Percentiles rank a stretch among this genome's conserved stretches.
These are phyloP conservation scores for Lates calcarifer DNA, from an alignment of 2,113 vertebrate genomes.

Conservation along the genomic window DNA sequence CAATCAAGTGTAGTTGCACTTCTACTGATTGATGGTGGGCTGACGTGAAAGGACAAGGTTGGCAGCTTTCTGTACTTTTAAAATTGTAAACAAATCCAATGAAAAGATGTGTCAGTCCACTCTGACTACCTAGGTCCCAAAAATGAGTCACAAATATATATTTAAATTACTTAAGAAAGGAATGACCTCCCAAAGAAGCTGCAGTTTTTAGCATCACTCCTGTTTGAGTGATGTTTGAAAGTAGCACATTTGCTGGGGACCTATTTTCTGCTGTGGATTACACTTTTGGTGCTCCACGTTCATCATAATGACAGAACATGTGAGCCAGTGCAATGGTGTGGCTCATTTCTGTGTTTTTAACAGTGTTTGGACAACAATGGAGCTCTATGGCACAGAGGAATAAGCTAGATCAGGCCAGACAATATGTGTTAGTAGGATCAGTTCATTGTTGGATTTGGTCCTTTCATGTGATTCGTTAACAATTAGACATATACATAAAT, in stretches of 20 bases:
- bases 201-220: not conserved
- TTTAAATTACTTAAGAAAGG: not conserved
- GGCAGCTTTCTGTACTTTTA: not conserved
- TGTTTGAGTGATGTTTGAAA: too few relatives aligned
- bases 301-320: conserved; percentile 1
- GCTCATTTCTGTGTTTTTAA: not conserved
- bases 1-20: not conserved
- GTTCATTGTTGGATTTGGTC: not conserved
- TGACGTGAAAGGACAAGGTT: not conserved
- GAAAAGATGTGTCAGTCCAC: too few relatives aligned
- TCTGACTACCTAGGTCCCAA: too few relatives aligned
- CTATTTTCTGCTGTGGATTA: not conserved
- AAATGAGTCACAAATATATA: too few relatives aligned
- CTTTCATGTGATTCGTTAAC: conserved; percentile 5
- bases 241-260: conserved; percentile 11
- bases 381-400: not conserved
- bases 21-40: not conserved
- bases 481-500: not conserved
- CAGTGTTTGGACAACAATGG: not conserved
- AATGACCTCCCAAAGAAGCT: not conserved
- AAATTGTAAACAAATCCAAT: not conserved
- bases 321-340: not conserved
- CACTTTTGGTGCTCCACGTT: not conserved
- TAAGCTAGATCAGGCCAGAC: not conserved
- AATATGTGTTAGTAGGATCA: not conserved